A percentile compares a stretch with the other conserved stretches of the same genome.
Conservation (phyloP, 2,888 invertebrate genomes). For the Pachydiplax longipennis region DNA sequence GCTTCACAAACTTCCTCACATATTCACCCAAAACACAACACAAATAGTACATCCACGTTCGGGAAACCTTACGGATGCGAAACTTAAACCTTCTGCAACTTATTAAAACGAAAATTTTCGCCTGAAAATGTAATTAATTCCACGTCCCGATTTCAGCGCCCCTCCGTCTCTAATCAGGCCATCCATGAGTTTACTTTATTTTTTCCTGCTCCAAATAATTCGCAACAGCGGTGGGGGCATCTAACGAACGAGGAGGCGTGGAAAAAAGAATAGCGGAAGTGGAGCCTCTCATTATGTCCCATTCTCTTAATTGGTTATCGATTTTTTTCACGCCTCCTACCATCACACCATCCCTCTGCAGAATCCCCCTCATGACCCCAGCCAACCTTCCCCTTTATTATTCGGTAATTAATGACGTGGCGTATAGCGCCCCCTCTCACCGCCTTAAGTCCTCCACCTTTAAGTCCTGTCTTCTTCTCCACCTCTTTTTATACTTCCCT, state of each 20-base stretch:
- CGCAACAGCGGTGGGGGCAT: neutral
- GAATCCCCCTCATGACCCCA: neutral
- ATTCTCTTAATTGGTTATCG: conserved; percentile 41
- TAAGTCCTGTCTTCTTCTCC: neutral
- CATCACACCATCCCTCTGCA: neutral
- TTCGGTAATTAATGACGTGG: conserved; percentile 43
- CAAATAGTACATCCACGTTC: too few species aligned
- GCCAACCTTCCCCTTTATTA: conserved; percentile 40
- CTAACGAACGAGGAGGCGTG: neutral
- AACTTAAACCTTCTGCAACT: neutral
- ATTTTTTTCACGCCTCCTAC: conserved; percentile 23
- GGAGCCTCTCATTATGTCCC: conserved; percentile 24
- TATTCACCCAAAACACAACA: too few species aligned
- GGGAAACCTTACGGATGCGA: neutral
- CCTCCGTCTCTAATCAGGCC: neutral
- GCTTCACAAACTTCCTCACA: too few species aligned
- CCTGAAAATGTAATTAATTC: neutral
- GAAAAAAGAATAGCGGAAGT: neutral
- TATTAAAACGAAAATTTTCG: neutral
- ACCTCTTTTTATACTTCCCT: neutral
- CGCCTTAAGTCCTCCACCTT: neutral
- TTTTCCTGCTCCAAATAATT: neutral
- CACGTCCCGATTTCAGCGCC: neutral
- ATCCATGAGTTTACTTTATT: neutral
- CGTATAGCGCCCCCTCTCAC: neutral